Percentiles rank a stretch among this genome's conserved stretches.
Conservation (phyloP, 1,140 invertebrate species). For the Pachypeltis micranthus region DNA sequence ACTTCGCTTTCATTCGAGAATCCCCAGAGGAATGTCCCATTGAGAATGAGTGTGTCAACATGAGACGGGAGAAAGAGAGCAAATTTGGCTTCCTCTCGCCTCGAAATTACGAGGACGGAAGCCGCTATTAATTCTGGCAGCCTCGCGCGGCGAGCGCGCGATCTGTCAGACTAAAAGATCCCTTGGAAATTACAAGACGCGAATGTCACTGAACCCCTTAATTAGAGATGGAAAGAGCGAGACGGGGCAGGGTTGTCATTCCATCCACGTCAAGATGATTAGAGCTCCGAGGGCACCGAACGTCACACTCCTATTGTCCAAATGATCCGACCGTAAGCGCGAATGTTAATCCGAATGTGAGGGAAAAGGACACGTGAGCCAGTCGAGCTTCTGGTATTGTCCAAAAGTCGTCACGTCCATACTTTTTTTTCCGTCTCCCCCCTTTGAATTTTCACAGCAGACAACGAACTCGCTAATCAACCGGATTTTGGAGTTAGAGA, state of each 20-base stretch:
- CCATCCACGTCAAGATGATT: conserved; percentile 7
- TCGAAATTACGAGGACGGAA: neutral
- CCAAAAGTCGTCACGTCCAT: neutral
- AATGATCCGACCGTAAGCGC: neutral
- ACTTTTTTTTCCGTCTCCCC: too few species aligned
- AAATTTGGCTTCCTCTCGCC: too few species aligned
- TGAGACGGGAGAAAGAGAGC: too few species aligned
- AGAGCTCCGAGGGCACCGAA: neutral
- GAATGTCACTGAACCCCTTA: conserved; percentile 4
- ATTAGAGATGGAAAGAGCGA: neutral
- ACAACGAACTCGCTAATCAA: conserved; percentile 5
- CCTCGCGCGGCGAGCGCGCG: neutral
- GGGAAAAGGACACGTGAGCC: neutral
- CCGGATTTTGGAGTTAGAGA: neutral
- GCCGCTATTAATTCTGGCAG: neutral
- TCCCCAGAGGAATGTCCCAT: too few species aligned
- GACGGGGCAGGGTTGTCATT: neutral
- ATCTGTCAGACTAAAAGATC: neutral
- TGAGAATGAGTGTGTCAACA: too few species aligned
- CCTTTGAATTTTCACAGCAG: too few species aligned
- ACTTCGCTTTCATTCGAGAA: too few species aligned
- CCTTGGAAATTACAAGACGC: neutral
- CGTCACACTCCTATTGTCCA: neutral
- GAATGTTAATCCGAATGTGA: neutral
- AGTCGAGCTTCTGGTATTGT: neutral